phyloP scores from a whole-genome alignment of 1,140 invertebrate genomes.

The Platorchestia sp. region DNA sequence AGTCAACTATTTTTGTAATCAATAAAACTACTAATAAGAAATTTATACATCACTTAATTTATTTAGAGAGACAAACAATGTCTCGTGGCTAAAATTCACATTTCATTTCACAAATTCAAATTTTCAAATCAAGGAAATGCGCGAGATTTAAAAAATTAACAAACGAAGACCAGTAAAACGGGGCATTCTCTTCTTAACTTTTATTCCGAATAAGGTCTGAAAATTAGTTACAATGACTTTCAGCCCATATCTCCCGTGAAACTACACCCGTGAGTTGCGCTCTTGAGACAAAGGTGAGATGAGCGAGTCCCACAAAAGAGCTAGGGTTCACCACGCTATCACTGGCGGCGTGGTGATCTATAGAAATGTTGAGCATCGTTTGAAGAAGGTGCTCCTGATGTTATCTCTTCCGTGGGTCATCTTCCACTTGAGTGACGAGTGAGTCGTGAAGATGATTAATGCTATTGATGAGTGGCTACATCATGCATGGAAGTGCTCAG shows the following conservation, averaged over 20 bases:
- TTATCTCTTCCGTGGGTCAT: background rate
- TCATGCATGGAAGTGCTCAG: background rate
- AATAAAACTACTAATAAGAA: too few species aligned
- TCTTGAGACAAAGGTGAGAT: background rate
- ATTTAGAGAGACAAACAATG: background rate
- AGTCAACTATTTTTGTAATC: too few species aligned
- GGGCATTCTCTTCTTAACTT: background rate
- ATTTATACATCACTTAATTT: background rate
- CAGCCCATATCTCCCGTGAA: background rate
- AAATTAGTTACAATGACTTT: background rate
- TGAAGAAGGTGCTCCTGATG: background rate
- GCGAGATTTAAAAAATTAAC: background rate
- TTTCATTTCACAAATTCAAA: background rate
- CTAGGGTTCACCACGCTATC: background rate
- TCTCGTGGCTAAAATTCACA: background rate
- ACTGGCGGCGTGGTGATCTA: background rate
- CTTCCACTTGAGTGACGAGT: background rate
- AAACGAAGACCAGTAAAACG: background rate
- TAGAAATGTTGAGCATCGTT: constrained; percentile 1
- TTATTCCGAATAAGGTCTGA: background rate
- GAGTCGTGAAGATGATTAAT: background rate
- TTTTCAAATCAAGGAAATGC: background rate
- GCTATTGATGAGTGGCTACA: background rate
- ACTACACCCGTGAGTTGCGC: background rate
- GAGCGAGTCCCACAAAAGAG: background rate